phyloP scores from a whole-genome alignment of 1,140 invertebrate genomes.

The Anthonomus grandis region DNA sequence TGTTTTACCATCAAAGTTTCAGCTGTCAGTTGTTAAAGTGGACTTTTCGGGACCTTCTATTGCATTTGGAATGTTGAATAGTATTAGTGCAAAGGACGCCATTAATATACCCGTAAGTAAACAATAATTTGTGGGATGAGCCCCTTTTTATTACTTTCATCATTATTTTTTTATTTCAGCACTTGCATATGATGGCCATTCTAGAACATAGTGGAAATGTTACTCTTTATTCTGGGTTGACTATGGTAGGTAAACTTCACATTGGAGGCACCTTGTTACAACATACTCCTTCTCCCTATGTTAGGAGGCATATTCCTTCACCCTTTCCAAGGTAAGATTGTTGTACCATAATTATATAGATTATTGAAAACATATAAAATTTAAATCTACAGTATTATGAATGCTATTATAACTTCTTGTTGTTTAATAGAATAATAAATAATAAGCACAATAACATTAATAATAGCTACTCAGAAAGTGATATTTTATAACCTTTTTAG shows the following conservation, averaged over 20 bases:
- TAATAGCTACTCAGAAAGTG: too few species aligned
- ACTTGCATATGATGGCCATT: constrained; percentile 76
- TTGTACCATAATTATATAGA: constrained; percentile 2
- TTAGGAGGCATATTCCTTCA: constrained; percentile 54
- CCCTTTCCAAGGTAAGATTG: constrained; percentile 56
- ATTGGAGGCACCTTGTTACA: constrained; percentile 67
- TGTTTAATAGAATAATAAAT: too few species aligned
- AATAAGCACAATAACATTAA: too few species aligned
- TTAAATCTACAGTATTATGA: background rate
- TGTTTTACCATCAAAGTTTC: constrained; percentile 62
- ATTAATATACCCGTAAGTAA: constrained; percentile 64
- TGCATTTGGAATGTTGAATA: constrained; percentile 70
- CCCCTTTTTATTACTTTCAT: background rate
- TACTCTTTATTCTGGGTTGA: constrained; percentile 81
- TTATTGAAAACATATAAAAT: too few species aligned
- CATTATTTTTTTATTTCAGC: constrained; percentile 45
- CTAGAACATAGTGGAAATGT: constrained; percentile 75
- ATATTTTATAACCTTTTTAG: too few species aligned
- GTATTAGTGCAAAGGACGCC: constrained; percentile 79
- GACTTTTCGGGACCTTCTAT: constrained; percentile 68
- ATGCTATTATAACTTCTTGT: too few species aligned
- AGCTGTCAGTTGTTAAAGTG: constrained; percentile 71
- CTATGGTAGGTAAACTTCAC: constrained; percentile 79
- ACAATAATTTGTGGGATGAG: too few species aligned
- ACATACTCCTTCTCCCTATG: constrained; percentile 59